These are phyloP conservation scores for Epirrita christyi DNA, from an alignment of 2,888 invertebrate species.

Conservation along the genomic window DNA sequence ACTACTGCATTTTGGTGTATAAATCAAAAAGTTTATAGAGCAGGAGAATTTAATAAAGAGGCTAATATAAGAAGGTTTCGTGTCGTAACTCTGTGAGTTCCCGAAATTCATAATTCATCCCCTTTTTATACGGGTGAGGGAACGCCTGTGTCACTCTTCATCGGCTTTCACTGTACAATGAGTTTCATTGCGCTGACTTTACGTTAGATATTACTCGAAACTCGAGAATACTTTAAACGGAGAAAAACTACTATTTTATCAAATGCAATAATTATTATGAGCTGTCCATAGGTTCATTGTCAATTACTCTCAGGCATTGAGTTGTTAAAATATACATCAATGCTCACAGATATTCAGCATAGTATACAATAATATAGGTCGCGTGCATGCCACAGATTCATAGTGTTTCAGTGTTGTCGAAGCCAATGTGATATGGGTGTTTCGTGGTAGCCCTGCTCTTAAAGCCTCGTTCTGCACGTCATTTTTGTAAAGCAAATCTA, in stretches of 20 bases:
- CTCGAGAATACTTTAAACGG: too few species aligned
- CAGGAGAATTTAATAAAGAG: conserved; percentile 36
- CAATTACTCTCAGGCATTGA: too few species aligned
- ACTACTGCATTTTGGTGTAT: conserved; percentile 11
- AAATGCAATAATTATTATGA: too few species aligned
- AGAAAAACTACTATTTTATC: too few species aligned
- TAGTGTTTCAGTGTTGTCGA: neutral
- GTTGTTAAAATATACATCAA: too few species aligned
- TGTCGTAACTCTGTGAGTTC: conserved; percentile 30
- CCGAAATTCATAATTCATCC: conserved; percentile 33
- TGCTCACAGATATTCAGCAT: too few species aligned
- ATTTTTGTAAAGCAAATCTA: conserved; percentile 37
- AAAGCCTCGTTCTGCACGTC: conserved; percentile 33
- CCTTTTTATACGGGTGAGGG: conserved; percentile 18
- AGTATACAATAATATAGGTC: neutral
- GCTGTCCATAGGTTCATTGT: too few species aligned
- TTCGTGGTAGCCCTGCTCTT: conserved; percentile 32
- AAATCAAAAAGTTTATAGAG: conserved; percentile 23
- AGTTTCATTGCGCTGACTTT: neutral
- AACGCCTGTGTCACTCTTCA: neutral
- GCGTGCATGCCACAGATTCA: neutral
- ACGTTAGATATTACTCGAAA: neutral
- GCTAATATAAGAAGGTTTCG: conserved; percentile 32
- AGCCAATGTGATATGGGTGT: conserved; percentile 13
- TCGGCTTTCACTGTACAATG: neutral